A percentile compares a stretch with the other conserved stretches of the same genome.
Evolutionary conservation across 2,113 vertebrate genomes (phyloP).

Genomic region (Eolophus roseicapilla): DNA sequence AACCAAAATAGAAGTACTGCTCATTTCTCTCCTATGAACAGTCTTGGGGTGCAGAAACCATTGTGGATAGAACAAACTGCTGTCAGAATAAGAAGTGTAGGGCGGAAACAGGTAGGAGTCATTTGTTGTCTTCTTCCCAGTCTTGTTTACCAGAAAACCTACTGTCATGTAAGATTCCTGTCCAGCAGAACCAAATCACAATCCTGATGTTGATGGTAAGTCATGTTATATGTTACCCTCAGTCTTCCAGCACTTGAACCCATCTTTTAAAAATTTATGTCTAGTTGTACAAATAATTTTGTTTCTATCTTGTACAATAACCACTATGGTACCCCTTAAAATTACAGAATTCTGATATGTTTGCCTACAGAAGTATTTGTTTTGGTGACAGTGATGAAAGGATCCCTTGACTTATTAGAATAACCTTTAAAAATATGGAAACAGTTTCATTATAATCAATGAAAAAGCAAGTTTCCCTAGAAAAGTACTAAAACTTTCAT

Average conservation of each 20-base stretch:
- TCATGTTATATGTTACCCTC: background rate
- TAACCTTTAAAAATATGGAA: background rate
- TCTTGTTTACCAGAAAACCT: background rate
- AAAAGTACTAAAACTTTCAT: background rate
- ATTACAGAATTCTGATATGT: background rate
- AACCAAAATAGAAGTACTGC: background rate
- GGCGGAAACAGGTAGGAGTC: background rate
- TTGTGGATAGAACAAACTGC: background rate
- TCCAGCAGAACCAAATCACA: background rate
- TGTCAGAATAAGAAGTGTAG: background rate
- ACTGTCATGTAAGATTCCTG: background rate
- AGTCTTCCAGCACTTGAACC: background rate
- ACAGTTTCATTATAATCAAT: background rate
- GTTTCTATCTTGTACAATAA: background rate
- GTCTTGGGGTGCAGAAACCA: background rate
- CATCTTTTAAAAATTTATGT: background rate
- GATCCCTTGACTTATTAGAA: background rate
- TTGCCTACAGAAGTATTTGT: background rate
- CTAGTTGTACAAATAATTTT: background rate
- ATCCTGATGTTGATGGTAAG: fast-evolving
- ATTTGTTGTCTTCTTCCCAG: background rate
- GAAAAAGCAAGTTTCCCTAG: background rate
- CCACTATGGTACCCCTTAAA: background rate
- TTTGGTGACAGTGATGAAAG: background rate
- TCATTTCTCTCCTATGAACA: background rate